Evolutionary conservation across 1,140 invertebrate species (phyloP).

Genomic region (Uloborus diversus): DNA sequence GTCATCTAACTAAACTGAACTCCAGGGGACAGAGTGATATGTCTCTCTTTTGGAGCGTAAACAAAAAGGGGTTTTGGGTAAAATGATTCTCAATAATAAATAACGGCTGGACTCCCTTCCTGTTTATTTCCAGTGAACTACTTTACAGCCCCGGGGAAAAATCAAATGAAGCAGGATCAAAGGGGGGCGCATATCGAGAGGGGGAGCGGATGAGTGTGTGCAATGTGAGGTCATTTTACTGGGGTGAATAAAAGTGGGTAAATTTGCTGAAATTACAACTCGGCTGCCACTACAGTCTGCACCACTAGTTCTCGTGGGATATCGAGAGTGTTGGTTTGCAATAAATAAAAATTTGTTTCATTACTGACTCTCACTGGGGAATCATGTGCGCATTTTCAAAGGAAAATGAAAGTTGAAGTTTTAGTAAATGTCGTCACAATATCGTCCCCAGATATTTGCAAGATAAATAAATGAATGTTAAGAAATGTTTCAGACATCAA

Average conservation of each 20-base stretch:
- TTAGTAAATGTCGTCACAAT: no score
- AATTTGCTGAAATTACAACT: conserved; percentile 51
- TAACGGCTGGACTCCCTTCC: conserved; percentile 44
- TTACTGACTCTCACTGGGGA: no score
- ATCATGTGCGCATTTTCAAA: no score
- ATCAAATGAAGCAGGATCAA: conserved; percentile 9
- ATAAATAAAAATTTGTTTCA: not conserved
- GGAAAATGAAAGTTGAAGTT: no score
- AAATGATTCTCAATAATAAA: conserved; percentile 55
- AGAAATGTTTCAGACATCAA: no score
- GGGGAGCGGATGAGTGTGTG: not conserved
- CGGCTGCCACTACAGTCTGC: not conserved
- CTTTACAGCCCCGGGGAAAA: conserved; percentile 19
- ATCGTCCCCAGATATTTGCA: no score
- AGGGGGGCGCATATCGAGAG: not conserved
- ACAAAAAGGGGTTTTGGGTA: conserved; percentile 41
- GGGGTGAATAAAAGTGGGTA: conserved; percentile 7
- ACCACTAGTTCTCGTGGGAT: conserved; percentile 17
- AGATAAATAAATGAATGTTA: no score
- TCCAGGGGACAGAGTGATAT: no score
- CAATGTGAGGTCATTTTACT: conserved; percentile 45
- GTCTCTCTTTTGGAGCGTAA: no score
- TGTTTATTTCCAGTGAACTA: conserved; percentile 52
- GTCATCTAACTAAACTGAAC: no score
- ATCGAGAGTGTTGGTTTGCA: not conserved